A percentile compares a stretch with the other conserved stretches of the same genome.
Evolutionary conservation across 2,797 vertebrate species (phyloP).

Genomic region (Sus cebifrons): DNA sequence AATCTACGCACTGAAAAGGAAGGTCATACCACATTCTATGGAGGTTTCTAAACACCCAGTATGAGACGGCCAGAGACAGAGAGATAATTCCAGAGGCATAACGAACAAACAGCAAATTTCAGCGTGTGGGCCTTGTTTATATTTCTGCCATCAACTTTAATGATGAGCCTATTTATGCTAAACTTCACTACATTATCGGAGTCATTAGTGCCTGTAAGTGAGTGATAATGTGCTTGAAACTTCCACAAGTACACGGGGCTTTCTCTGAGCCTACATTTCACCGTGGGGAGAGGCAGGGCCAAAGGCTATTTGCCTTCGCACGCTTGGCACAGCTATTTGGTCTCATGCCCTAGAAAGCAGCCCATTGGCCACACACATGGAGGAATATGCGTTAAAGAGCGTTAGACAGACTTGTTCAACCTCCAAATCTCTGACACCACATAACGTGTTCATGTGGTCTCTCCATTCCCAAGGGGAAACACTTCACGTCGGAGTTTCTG

Average conservation of each 20-base stretch:
- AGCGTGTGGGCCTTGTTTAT: slow-evolving; percentile 85
- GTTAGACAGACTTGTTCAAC: background rate
- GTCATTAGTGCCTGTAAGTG: slow-evolving; percentile 86
- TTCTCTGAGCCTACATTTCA: slow-evolving; percentile 67
- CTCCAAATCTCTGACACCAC: background rate
- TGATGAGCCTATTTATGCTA: slow-evolving; percentile 87
- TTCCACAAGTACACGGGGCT: slow-evolving; percentile 64
- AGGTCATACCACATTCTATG: slow-evolving; percentile 28
- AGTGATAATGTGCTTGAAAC: slow-evolving; percentile 82
- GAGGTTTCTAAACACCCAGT: slow-evolving; percentile 66
- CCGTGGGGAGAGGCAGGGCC: background rate
- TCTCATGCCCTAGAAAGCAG: background rate
- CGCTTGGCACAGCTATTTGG: background rate
- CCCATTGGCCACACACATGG: background rate
- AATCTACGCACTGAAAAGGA: slow-evolving; percentile 55
- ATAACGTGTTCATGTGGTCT: background rate
- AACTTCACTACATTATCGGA: slow-evolving; percentile 84
- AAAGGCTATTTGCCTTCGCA: background rate
- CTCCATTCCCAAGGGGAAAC: background rate
- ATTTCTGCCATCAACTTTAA: slow-evolving; percentile 84
- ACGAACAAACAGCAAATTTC: slow-evolving; percentile 84
- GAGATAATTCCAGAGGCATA: slow-evolving; percentile 73
- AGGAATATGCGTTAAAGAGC: background rate
- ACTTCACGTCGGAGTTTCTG: background rate
- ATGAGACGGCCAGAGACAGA: slow-evolving; percentile 66